Percentiles rank a stretch among this genome's conserved stretches.
Evolutionary conservation across 2,113 vertebrate species (phyloP).

Genomic region (Erythrolamprus reginae): DNA sequence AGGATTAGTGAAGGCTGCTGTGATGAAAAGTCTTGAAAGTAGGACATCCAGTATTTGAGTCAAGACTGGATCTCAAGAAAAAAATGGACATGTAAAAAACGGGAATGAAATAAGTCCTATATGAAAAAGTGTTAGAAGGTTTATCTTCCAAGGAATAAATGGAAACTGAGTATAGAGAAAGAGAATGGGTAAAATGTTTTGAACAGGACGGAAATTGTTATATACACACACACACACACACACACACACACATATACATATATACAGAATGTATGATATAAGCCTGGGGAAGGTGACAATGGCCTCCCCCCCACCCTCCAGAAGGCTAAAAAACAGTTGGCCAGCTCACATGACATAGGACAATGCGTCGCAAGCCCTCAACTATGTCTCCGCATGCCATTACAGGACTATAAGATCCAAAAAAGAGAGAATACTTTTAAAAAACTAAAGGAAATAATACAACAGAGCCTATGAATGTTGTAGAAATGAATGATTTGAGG

Average conservation of each 20-base stretch:
- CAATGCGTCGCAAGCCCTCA: too few species aligned
- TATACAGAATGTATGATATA: too few species aligned
- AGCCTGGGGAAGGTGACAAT: too few species aligned
- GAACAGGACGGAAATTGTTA: background rate
- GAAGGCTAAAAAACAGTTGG: too few species aligned
- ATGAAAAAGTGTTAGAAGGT: background rate
- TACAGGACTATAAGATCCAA: background rate
- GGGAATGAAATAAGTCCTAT: background rate
- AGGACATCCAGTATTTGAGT: background rate
- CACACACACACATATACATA: too few species aligned
- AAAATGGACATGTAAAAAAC: background rate
- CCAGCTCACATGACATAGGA: too few species aligned
- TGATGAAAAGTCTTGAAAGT: background rate
- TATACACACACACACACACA: too few species aligned
- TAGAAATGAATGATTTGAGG: background rate
- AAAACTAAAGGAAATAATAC: background rate
- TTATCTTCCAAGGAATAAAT: background rate
- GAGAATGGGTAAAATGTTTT: background rate
- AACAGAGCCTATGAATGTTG: background rate
- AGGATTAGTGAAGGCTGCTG: background rate
- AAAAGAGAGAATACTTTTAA: background rate
- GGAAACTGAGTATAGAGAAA: background rate
- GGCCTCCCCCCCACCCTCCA: too few species aligned
- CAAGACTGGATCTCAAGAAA: background rate
- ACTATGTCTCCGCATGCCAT: too few species aligned